Percentiles rank a stretch among this genome's conserved stretches.
These are phyloP conservation scores for Melanargia galathea DNA, from an alignment of 2,888 invertebrate species.

Conservation along the genomic window DNA sequence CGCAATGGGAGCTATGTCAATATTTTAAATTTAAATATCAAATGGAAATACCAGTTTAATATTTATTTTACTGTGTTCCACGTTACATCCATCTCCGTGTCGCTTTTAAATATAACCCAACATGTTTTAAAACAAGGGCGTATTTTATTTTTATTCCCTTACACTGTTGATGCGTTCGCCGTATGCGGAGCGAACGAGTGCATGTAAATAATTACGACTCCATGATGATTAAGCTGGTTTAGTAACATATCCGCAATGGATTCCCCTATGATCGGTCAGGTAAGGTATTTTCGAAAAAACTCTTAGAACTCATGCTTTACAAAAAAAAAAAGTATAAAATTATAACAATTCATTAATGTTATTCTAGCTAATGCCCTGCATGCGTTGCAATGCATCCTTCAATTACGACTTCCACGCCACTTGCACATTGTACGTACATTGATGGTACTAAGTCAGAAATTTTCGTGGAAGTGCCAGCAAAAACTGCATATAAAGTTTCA, in stretches of 20 bases:
- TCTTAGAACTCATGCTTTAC: background rate
- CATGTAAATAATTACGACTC: slow-evolving; percentile 19
- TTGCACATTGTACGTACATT: too few species aligned
- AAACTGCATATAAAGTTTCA: too few species aligned
- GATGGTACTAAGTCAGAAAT: too few species aligned
- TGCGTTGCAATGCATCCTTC: too few species aligned
- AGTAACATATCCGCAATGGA: background rate
- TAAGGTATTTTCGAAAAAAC: background rate
- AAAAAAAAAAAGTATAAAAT: background rate
- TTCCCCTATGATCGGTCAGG: background rate
- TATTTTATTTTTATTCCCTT: slow-evolving; percentile 44
- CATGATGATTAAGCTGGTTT: background rate
- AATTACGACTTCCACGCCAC: too few species aligned
- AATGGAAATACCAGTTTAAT: slow-evolving; percentile 64
- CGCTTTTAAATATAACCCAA: slow-evolving; percentile 56
- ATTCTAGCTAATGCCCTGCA: too few species aligned
- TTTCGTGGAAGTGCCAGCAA: too few species aligned
- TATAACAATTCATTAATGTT: background rate
- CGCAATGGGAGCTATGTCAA: slow-evolving; percentile 75
- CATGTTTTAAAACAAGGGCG: slow-evolving; percentile 47
- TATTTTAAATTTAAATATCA: slow-evolving; percentile 79
- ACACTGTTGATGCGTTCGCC: slow-evolving; percentile 27
- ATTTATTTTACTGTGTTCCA: slow-evolving; percentile 63
- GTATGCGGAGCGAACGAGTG: slow-evolving; percentile 20
- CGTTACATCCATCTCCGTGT: slow-evolving; percentile 59